Base-by-base conservation (phyloP, 2,797 vertebrate genomes). In the Odontamblyopus rebecca region DNA sequence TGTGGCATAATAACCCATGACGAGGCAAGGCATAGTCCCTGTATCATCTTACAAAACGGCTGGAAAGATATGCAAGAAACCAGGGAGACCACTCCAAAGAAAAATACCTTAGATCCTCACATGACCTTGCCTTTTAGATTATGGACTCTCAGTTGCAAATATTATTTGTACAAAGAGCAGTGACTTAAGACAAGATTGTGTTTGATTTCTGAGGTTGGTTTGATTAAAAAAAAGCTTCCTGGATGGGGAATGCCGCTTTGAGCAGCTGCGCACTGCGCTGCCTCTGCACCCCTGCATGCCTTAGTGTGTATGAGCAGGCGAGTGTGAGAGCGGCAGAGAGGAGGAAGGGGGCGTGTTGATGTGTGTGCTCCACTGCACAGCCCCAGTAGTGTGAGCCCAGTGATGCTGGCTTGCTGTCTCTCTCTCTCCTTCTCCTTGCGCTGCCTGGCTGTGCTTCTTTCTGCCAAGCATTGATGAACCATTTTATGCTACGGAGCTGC, bases 311-410 rank as follows among this genome's bases (percentile, higher is more conserved):
- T 76, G 83, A 68, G 87, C 64, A 87, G 82, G 85, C 2, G 84
- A 70, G 77, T 53, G 78, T 70, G 80, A 76, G 76, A 50, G 80
- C 62, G 80, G 61, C 64, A 74, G 82, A 74, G 86, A 82, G 79
- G 89, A 81, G 85, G 88, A 93, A 81, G 89, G 88, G 89, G 86
- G 91, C 80, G 90, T 91, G 91, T 94, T 91, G 93, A 93, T 93
- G 94, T 93, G 89, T 81, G 91, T 89, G 86, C 88, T 91, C 87
- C 88, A 93, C 88, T 93, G 91, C 93, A 82, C 94, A 87, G 92
- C 89, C 87, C 92, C 86, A 72, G 78, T 85, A 88, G 92, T 91
- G 94, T 93, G 89, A 89, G 93, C 93, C 89, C 87, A 91, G 72
- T 82, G 93, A 90, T 92, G 89, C 93, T 90, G 67, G 73, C 84